Evolutionary conservation across 2,113 vertebrate genomes (phyloP).

Genomic region (Hystrix brachyura): DNA sequence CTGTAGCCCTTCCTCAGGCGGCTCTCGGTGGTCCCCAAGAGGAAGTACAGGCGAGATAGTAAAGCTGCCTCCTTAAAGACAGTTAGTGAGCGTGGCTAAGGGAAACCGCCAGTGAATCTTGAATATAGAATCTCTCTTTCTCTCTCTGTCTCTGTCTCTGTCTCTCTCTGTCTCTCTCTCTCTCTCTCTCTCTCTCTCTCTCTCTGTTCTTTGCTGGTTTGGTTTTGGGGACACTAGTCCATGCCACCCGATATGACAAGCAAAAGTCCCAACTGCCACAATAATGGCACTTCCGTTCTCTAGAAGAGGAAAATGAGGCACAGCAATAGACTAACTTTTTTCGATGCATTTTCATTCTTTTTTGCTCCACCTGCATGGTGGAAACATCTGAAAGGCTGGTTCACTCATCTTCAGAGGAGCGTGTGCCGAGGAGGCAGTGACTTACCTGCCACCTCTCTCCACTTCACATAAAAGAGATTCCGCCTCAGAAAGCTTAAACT

Average conservation of each 20-base stretch:
- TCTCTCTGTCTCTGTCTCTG: background rate
- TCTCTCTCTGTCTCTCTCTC: background rate
- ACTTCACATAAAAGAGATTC: background rate
- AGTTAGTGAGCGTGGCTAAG: background rate
- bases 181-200: background rate
- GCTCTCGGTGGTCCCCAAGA: background rate
- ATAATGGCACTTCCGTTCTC: background rate
- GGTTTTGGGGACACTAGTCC: background rate
- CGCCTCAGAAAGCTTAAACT: background rate
- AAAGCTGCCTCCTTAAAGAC: background rate
- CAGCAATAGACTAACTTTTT: background rate
- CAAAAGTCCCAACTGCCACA: background rate
- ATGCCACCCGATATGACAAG: background rate
- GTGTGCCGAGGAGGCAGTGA: background rate
- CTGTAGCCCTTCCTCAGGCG: background rate
- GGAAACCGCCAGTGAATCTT: background rate
- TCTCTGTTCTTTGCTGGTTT: background rate
- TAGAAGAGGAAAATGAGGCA: constrained; percentile 11
- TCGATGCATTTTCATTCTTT: background rate
- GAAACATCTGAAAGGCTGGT: constrained; percentile 3
- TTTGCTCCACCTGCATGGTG: background rate
- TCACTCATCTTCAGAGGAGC: background rate
- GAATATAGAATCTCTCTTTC: background rate
- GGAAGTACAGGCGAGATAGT: background rate
- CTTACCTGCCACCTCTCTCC: background rate